phyloP scores from a whole-genome alignment of 2,797 vertebrate genomes.

The Periparus ater region DNA sequence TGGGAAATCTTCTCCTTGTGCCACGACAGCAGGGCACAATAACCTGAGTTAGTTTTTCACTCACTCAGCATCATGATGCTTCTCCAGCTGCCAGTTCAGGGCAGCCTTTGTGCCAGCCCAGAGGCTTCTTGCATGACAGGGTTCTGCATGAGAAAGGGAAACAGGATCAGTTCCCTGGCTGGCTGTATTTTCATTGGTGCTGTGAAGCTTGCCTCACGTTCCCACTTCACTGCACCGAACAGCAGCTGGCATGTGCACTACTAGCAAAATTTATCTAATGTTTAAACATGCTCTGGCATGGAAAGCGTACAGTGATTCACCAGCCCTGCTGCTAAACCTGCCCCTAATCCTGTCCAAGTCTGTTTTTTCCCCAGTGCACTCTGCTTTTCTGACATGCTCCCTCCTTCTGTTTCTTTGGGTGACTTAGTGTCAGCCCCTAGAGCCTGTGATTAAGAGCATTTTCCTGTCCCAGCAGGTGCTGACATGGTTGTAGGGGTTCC shows the following conservation, averaged over 20 bases:
- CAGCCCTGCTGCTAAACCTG: neutral
- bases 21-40: neutral
- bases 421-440: neutral
- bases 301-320: neutral
- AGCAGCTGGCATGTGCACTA: neutral
- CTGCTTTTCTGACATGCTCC: neutral
- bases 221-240: neutral
- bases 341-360: neutral
- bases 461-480: neutral
- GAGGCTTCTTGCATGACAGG: neutral
- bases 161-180: neutral
- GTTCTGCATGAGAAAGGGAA: neutral
- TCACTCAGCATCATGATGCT: neutral
- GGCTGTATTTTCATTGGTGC: neutral
- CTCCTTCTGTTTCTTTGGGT: neutral
- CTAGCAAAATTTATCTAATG: neutral
- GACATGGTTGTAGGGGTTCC: neutral
- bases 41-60: neutral
- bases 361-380: neutral
- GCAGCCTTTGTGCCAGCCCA: neutral
- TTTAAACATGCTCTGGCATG: neutral
- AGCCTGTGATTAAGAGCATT: neutral
- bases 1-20: neutral
- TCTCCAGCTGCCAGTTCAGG: neutral
- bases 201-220: neutral